These are phyloP conservation scores for Alces alces DNA, from an alignment of 2,113 vertebrate genomes.

Conservation along the genomic window DNA sequence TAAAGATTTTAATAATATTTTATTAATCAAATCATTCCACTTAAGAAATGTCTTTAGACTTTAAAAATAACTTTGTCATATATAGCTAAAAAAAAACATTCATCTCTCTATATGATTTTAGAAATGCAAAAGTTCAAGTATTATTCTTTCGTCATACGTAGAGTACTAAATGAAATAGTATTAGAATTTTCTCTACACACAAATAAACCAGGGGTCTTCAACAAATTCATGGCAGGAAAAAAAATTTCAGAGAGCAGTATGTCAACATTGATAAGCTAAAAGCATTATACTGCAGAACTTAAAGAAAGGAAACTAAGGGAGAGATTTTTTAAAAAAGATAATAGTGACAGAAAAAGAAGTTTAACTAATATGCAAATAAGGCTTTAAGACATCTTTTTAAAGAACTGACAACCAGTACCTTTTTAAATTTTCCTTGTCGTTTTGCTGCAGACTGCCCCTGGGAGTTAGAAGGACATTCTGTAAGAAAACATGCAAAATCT, in stretches of 20 bases:
- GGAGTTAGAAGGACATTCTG: constrained; percentile 99
- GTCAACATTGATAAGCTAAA: constrained; percentile 33
- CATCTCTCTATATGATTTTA: background rate
- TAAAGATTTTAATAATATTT: background rate
- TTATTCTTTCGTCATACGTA: background rate
- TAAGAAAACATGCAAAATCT: constrained; percentile 94
- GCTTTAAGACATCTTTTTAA: constrained; percentile 81
- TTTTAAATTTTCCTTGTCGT: constrained; percentile 99
- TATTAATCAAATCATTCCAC: background rate
- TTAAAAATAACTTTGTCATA: constrained; percentile 6
- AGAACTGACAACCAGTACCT: constrained; percentile 97
- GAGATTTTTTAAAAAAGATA: constrained; percentile 55
- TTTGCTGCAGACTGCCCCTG: constrained; percentile 99
- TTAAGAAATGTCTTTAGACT: constrained; percentile 14
- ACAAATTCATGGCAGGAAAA: background rate
- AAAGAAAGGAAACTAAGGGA: constrained; percentile 66
- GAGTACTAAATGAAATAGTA: background rate
- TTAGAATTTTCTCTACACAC: background rate
- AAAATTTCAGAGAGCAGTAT: constrained; percentile 5
- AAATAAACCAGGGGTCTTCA: background rate
- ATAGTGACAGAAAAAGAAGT: constrained; percentile 77
- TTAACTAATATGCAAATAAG: constrained; percentile 78
- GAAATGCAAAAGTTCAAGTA: background rate
- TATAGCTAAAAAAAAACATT: background rate
- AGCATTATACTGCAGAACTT: constrained; percentile 58